Conservation (phyloP, 1,140 invertebrate species). For the Paraescarpia echinospica region DNA sequence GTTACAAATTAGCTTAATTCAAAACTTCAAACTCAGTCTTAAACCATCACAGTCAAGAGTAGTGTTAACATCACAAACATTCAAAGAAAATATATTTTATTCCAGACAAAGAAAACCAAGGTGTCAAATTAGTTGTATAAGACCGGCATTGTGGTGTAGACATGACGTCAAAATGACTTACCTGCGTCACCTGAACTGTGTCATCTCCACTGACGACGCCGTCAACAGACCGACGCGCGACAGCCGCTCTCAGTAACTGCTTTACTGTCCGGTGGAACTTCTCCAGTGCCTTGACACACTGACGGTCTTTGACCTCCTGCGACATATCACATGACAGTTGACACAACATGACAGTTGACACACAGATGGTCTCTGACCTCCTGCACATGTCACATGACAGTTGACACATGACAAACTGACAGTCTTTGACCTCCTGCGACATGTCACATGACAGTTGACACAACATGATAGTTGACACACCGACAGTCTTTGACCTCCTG, state of each 20-base stretch:
- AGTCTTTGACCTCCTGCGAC: conserved; percentile 33
- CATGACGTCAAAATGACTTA: not conserved
- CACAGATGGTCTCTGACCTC: not conserved
- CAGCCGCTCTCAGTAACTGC: not conserved
- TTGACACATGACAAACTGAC: not conserved
- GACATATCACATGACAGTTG: conserved; percentile 6
- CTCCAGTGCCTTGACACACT: conserved; percentile 40
- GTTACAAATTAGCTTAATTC: no score
- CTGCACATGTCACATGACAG: conserved; percentile 17
- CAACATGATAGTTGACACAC: not conserved
- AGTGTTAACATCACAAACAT: not conserved
- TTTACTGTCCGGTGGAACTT: conserved; percentile 35
- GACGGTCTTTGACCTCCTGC: conserved; percentile 50
- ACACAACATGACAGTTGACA: not conserved
- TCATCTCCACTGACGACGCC: not conserved
- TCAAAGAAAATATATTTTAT: not conserved
- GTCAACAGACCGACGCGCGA: not conserved
- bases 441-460: conserved; percentile 33
- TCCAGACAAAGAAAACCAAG: not conserved
- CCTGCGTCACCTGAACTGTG: not conserved
- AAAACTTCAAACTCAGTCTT: not conserved
- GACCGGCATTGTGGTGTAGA: not conserved
- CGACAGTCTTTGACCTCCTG: not conserved
- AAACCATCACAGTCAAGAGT: not conserved
- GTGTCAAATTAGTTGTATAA: not conserved